Evolutionary conservation across 2,797 vertebrate species (phyloP), one percentile per base, ranked within the genome.

Genomic region (Silurus aristotelis): DNA sequence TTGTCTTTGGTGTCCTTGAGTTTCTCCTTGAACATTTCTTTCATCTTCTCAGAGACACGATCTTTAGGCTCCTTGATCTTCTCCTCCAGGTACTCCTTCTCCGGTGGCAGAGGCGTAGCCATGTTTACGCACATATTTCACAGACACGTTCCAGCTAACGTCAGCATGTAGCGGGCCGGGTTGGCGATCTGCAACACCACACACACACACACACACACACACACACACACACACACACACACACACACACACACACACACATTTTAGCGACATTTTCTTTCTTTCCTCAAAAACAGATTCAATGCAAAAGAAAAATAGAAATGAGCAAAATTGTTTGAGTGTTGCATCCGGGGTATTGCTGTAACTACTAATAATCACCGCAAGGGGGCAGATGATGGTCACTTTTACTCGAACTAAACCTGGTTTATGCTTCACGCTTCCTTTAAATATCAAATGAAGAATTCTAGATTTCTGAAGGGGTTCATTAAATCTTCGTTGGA

Each of bases 1-100:
- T 93, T 98, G 86, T 97, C 97, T 87, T 97, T 98, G 1, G 98
- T 99, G 89, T 96, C 97, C 85, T 96, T 96, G 95, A 99, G 97
- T 92, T 96, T 97, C 90, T 83, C 93, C 2, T 79, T 83, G 10
- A 94, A 80, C 25, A 93, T 97, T 89, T 96, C 96, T 85, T 94
- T 97, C 95, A 99, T 98, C 89, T 96, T 97, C 90, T 95, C 98
- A 0, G 96, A 95, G 66, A 99, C 88, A 55, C 94, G 94, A 85
- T 96, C 98, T 87, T 96, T 97, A 0, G 97, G 99, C 90, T 97
- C 98, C 89, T 97, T 97, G 97, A 99, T 99, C 88, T 95, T 96
- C 91, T 97, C 98, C 89, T 99, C 98, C 2, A 99, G 84, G 91
- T 98, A 99, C 12, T 97, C 97, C 82, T 95, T 99, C 14, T 99